Evolutionary conservation across 2,113 vertebrate species (phyloP).

Genomic region (Myrmecobius fasciatus): DNA sequence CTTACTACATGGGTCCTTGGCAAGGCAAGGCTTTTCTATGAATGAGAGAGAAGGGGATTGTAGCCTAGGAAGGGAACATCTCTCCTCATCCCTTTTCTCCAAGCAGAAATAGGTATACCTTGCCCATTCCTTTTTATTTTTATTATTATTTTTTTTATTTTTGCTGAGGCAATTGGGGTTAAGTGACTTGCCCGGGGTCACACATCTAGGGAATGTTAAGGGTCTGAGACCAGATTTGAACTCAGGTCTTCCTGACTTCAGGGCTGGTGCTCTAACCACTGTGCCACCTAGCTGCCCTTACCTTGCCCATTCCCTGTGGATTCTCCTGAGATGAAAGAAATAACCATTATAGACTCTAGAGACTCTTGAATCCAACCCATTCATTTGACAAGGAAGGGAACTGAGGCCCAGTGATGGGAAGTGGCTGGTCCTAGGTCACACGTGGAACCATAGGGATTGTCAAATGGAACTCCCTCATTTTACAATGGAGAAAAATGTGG

Average conservation of each 20-base stretch:
- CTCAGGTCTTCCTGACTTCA: too few species aligned
- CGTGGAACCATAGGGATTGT: background rate
- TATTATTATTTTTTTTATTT: too few species aligned
- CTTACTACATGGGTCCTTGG: background rate
- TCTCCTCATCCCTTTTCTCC: fast-evolving
- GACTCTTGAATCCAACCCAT: background rate
- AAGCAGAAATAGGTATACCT: background rate
- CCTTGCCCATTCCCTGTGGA: background rate
- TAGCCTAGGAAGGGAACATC: background rate
- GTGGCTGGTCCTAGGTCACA: too few species aligned
- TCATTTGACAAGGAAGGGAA: background rate
- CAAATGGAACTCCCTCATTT: background rate
- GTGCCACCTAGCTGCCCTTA: too few species aligned
- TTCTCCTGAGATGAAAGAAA: background rate
- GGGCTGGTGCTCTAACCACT: too few species aligned
- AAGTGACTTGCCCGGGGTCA: too few species aligned
- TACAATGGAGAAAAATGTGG: background rate
- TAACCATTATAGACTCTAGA: background rate
- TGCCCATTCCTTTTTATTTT: background rate
- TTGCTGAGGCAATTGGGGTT: too few species aligned
- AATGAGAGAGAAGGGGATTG: background rate
- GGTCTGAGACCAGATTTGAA: too few species aligned
- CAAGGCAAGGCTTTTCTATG: background rate
- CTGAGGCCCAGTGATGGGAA: background rate
- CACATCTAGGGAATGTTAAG: too few species aligned